These are phyloP conservation scores for Rhynchotus rufescens DNA, from an alignment of 2,797 vertebrate species.

Conservation along the genomic window DNA sequence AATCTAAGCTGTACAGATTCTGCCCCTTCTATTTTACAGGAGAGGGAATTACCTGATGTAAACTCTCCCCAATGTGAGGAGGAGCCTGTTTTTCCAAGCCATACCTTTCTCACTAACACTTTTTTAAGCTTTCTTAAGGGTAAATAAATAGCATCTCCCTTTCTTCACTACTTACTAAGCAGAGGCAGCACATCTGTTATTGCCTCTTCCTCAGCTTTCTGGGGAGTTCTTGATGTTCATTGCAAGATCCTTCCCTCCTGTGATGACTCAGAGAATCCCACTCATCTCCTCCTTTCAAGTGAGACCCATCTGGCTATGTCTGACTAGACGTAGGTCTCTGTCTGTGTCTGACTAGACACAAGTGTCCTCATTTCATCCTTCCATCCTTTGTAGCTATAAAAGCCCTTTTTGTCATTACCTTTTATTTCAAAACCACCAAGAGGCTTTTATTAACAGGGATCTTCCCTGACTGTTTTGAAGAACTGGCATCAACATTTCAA, in stretches of 20 bases:
- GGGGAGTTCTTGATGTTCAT: not conserved
- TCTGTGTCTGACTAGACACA: not conserved
- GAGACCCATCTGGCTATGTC: not conserved
- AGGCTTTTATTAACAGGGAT: not conserved
- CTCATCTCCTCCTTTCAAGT: not conserved
- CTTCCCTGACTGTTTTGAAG: not conserved
- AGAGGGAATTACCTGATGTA: not conserved
- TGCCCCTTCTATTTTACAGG: not conserved
- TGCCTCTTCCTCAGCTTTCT: not conserved
- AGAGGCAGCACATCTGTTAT: not conserved
- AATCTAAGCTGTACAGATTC: not conserved
- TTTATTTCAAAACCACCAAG: not conserved
- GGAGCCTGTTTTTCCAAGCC: not conserved
- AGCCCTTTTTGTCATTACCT: not conserved
- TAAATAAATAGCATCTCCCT: not conserved
- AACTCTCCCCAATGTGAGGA: not conserved
- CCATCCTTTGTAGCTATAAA: not conserved
- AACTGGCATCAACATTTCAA: fast-evolving
- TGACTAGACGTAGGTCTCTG: not conserved
- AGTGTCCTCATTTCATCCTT: not conserved
- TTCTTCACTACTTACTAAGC: not conserved
- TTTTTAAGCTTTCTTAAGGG: not conserved
- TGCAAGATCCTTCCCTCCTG: not conserved
- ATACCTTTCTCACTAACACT: not conserved
- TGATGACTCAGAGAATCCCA: not conserved